Conservation (phyloP, 2,797 vertebrate genomes). For the Heliangelus exortis region DNA sequence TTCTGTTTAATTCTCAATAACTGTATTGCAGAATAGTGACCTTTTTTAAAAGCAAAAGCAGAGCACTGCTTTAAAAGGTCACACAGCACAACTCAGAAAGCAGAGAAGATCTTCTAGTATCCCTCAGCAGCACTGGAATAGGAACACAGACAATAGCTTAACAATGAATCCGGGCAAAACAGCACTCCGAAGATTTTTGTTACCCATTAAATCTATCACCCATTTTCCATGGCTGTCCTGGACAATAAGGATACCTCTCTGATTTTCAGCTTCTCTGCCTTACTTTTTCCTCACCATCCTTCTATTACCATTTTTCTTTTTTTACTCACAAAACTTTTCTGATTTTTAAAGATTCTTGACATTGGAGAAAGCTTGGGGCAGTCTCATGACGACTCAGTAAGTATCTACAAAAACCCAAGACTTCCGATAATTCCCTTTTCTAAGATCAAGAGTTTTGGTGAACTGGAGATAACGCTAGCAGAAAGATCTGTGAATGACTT, state of each 20-base stretch:
- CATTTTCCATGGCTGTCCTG: background rate
- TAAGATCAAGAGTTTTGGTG: background rate
- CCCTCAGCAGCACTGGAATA: background rate
- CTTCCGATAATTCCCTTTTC: background rate
- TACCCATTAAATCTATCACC: background rate
- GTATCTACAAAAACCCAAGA: background rate
- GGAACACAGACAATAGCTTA: background rate
- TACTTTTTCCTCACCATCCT: background rate
- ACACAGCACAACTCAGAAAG: background rate
- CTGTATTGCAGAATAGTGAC: background rate
- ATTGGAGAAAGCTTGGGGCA: background rate
- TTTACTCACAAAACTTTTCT: background rate
- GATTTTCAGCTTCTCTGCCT: background rate
- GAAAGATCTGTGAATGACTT: background rate
- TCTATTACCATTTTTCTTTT: background rate
- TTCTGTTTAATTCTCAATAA: background rate
- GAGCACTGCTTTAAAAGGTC: conserved; percentile 31
- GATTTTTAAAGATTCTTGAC: background rate
- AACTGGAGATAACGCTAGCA: background rate
- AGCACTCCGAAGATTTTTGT: fast-evolving
- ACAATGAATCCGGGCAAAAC: background rate
- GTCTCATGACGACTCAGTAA: background rate
- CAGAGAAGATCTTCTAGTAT: background rate
- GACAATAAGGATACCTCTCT: background rate
- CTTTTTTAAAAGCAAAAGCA: conserved; percentile 28